These are phyloP conservation scores for Danio rerio DNA, from an alignment of 2,113 vertebrate genomes.

Conservation along the genomic window DNA sequence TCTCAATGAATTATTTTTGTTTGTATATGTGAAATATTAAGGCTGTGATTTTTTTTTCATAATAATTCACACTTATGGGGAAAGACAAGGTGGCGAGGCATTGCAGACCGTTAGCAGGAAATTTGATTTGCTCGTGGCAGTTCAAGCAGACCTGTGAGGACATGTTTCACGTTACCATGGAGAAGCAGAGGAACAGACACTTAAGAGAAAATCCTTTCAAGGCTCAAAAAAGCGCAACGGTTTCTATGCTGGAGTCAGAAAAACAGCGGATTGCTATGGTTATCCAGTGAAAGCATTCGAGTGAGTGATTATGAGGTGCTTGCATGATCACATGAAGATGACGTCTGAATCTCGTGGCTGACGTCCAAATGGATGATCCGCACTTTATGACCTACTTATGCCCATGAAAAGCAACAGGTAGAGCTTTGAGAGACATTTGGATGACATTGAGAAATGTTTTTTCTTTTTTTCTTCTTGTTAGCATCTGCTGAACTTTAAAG, in stretches of 20 bases:
- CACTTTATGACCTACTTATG: neutral
- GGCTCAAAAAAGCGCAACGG: conserved; percentile 23
- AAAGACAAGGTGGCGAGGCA: conserved; percentile 24
- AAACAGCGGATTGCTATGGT: neutral
- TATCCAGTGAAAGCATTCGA: neutral
- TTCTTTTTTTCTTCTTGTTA: neutral
- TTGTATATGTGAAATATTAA: neutral
- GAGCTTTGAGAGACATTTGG: neutral
- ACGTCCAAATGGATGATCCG: neutral
- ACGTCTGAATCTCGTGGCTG: neutral
- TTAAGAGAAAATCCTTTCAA: conserved; percentile 35
- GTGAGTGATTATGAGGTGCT: neutral
- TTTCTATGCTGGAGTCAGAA: neutral
- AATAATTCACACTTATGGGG: conserved; percentile 31
- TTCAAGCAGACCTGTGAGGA: conserved; percentile 52
- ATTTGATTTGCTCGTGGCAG: conserved; percentile 53
- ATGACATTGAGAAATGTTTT: neutral
- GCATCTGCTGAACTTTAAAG: neutral
- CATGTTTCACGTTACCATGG: conserved; percentile 62
- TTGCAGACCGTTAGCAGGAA: conserved; percentile 32
- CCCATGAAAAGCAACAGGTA: neutral
- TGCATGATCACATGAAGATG: neutral
- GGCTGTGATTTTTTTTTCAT: neutral
- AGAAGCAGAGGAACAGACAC: conserved; percentile 48
- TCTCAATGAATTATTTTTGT: neutral